These are phyloP conservation scores for Ageneiosus marmoratus DNA, from an alignment of 2,113 vertebrate genomes.

Conservation along the genomic window DNA sequence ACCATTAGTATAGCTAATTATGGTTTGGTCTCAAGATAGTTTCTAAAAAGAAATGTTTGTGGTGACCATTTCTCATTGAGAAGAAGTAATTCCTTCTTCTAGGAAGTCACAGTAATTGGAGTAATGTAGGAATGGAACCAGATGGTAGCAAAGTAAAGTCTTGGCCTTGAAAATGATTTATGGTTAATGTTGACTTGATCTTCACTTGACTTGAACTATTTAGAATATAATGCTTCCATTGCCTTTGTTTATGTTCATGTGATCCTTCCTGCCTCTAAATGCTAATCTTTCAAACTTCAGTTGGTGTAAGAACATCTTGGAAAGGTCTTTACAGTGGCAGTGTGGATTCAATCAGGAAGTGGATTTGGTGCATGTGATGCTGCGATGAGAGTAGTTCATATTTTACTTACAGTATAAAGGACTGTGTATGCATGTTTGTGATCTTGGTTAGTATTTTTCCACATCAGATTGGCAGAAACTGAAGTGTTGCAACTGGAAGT, in stretches of 20 bases:
- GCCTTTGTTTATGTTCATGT: neutral
- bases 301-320: neutral
- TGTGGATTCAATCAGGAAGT: neutral
- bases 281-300: neutral
- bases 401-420: neutral
- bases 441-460: neutral
- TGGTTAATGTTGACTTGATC: neutral
- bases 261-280: neutral
- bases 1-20: neutral
- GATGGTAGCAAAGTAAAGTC: neutral
- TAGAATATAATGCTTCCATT: too few species aligned
- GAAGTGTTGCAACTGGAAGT: constrained; percentile 8
- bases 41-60: neutral
- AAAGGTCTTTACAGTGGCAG: neutral
- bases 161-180: neutral
- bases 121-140: neutral
- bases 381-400: neutral
- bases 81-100: neutral
- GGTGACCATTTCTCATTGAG: neutral
- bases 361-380: neutral
- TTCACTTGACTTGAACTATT: neutral
- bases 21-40: neutral
- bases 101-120: neutral
- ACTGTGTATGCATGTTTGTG: neutral
- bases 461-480: neutral